Evolutionary conservation across 2,797 vertebrate genomes (phyloP), one percentile per base, ranked within the genome.

Genomic region (Neoniphon sammara): DNA sequence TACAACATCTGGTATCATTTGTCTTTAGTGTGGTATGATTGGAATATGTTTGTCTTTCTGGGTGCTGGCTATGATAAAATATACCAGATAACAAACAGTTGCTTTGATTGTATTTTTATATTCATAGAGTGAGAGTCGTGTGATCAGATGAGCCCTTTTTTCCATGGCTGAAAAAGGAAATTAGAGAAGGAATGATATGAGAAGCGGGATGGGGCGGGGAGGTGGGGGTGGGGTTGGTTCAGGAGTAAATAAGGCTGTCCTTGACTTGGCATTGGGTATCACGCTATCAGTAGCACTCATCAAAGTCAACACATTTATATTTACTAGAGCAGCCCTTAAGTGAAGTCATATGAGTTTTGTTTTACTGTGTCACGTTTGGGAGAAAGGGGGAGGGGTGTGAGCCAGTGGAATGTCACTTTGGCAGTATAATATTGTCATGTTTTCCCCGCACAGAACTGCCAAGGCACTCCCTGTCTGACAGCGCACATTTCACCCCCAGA

Each of bases 191-290:
- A 67, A 47, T 11, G 17, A 8, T 31, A 5, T 36, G 58, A 71
- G 42, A 27, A 49, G 18, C 0, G 57, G 39, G 54, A 49, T 25
- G n/a, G n/a, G n/a, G n/a, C n/a, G n/a, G n/a, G n/a, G n/a, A n/a
- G n/a, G n/a, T n/a, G n/a, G n/a, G n/a, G n/a, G n/a, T n/a, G n/a
- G n/a, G 18, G 66, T 60, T 46, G 7, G 31, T 34, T 34, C 23
- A 31, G 42, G 23, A 44, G 76, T 86, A 86, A 87, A 89, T 80
- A 89, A 77, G 52, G 11, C 46, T 73, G 85, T 57, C 85, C 81
- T 89, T 91, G 80, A 82, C 66, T 64, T 77, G 55, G 42, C 58
- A 61, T 80, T 73, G 34, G 30, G 46, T 78, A 59, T 53, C 60
- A 50, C 23, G 21, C 49, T 70, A 57, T 31, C 68, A 73, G 39